A percentile compares a stretch with the other conserved stretches of the same genome.
Conservation (phyloP, 2,888 invertebrate genomes). For the Erebia ligea region DNA sequence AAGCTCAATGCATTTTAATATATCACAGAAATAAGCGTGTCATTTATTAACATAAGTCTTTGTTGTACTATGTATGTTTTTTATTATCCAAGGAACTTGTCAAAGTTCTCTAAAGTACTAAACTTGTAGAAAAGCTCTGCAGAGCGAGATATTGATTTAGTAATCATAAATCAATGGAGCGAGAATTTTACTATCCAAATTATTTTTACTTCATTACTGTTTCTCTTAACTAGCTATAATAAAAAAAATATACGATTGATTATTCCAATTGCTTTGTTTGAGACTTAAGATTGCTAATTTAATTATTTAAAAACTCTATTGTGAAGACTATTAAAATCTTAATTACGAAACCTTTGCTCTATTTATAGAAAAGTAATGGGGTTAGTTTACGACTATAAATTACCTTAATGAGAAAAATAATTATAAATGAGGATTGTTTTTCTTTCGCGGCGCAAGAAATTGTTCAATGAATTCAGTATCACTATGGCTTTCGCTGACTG, state of each 20-base stretch:
- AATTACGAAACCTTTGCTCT: conserved; percentile 14
- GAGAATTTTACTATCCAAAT: neutral
- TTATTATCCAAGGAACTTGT: neutral
- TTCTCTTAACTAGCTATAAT: neutral
- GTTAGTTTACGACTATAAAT: conserved; percentile 13
- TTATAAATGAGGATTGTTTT: neutral
- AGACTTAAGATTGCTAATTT: neutral
- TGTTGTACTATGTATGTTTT: neutral
- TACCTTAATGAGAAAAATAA: conserved; percentile 24
- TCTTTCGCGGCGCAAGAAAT: neutral
- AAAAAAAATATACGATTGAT: neutral
- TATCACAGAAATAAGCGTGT: conserved; percentile 5
- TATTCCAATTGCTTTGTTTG: neutral
- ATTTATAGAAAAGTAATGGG: conserved; percentile 23
- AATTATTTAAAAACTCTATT: neutral
- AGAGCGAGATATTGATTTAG: no score
- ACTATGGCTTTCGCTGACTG: conserved; percentile 32
- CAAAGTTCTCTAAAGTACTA: neutral
- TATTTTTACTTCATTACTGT: neutral
- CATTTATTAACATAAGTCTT: neutral
- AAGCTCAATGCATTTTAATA: conserved; percentile 19
- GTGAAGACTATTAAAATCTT: neutral
- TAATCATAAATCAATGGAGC: neutral
- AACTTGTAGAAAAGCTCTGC: neutral
- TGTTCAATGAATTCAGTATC: conserved; percentile 12